Percentiles rank a stretch among this genome's conserved stretches.
Conservation (phyloP, 1,140 invertebrate genomes). For the Lamellibrachia luymesi region DNA sequence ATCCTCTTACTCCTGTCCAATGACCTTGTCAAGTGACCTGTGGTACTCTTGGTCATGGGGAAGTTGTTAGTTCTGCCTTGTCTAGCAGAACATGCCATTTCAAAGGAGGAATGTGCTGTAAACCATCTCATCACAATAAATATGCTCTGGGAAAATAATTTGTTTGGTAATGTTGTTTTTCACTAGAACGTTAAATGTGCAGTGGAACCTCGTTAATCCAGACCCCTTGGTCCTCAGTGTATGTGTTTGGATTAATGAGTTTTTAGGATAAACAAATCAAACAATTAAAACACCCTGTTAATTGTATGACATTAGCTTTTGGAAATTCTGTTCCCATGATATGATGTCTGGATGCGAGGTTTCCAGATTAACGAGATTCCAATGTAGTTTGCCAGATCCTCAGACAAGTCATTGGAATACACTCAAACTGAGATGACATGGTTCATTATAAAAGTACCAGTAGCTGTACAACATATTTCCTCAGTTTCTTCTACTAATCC, state of each 20-base stretch:
- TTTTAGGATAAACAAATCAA: no score
- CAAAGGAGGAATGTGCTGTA: not conserved
- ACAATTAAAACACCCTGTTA: no score
- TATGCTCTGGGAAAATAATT: not conserved
- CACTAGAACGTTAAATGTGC: no score
- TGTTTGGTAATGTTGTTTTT: not conserved
- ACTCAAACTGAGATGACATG: no score
- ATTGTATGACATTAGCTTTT: no score
- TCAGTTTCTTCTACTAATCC: not conserved
- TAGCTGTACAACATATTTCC: not conserved
- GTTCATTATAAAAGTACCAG: not conserved
- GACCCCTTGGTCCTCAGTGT: no score
- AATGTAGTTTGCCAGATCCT: not conserved
- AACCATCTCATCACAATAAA: not conserved
- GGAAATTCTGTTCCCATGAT: no score
- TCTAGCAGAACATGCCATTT: not conserved
- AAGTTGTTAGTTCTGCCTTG: not conserved
- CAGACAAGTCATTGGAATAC: no score
- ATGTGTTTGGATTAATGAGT: no score
- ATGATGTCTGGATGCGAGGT: no score
- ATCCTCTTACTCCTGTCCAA: not conserved
- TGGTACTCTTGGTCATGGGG: not conserved
- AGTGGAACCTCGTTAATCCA: no score
- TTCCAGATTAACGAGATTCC: no score
- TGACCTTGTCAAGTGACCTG: not conserved